Conservation (phyloP, 37 sponge, comb jelly and placozoan species). For the Theonella swinhoei region DNA sequence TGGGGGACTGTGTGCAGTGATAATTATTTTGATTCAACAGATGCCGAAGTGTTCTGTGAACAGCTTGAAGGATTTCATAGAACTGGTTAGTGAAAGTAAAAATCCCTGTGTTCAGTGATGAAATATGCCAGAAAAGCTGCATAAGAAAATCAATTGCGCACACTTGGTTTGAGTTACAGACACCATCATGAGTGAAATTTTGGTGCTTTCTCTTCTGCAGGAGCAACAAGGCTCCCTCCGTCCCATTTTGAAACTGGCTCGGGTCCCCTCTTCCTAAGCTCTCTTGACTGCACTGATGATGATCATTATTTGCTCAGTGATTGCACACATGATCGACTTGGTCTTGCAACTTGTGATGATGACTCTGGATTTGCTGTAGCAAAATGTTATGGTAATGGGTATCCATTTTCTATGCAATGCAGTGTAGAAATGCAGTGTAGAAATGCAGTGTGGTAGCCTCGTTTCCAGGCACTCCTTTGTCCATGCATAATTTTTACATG, state of each 20-base stretch:
- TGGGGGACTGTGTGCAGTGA: conserved; percentile 40
- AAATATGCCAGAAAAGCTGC: too few species aligned
- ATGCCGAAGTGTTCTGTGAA: conserved; percentile 28
- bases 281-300: not conserved
- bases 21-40: conserved; percentile 5
- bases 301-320: not conserved
- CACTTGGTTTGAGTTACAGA: too few species aligned
- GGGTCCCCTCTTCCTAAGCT: not conserved
- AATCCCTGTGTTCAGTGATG: too few species aligned
- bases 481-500: too few species aligned
- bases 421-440: too few species aligned
- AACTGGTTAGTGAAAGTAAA: conserved; percentile 39
- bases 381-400: not conserved
- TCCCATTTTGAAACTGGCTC: not conserved
- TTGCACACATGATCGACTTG: not conserved
- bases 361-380: not conserved
- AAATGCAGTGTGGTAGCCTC: too few species aligned
- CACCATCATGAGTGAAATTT: too few species aligned
- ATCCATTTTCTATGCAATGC: not conserved
- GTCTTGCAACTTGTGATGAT: not conserved
- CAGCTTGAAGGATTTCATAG: conserved; percentile 31
- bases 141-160: too few species aligned
- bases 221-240: too few species aligned
- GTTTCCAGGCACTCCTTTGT: too few species aligned
- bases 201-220: too few species aligned